Evolutionary conservation across 2,888 invertebrate genomes (phyloP).

Genomic region (Callimorpha dominula): DNA sequence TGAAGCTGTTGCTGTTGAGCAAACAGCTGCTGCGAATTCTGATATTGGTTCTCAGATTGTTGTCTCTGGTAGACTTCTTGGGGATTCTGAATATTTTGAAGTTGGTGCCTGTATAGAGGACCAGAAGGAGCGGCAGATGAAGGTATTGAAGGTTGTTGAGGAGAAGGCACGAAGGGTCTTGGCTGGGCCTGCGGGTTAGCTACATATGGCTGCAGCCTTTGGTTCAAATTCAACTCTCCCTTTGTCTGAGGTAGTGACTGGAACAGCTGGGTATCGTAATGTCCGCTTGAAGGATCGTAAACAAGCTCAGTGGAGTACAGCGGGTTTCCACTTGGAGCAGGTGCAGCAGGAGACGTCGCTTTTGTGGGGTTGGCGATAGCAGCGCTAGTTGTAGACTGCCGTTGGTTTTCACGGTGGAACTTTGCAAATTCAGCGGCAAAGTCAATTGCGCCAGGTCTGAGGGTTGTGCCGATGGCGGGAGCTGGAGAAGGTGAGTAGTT

Average conservation of each 20-base stretch:
- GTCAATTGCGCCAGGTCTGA: constrained; percentile 82
- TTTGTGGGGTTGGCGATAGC: constrained; percentile 72
- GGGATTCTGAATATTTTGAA: constrained; percentile 67
- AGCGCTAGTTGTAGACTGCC: constrained; percentile 83
- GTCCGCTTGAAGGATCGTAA: constrained; percentile 91
- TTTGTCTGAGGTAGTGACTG: constrained; percentile 91
- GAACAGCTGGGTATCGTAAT: constrained; percentile 92
- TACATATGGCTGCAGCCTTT: constrained; percentile 91
- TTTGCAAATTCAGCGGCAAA: constrained; percentile 92
- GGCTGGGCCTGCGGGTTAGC: constrained; percentile 86
- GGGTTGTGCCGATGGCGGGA: constrained; percentile 66
- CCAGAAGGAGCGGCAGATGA: constrained; percentile 66
- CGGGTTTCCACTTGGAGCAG: constrained; percentile 86
- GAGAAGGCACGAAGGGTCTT: constrained; percentile 86
- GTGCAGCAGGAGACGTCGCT: constrained; percentile 62
- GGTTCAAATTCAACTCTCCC: constrained; percentile 90
- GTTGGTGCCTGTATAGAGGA: constrained; percentile 83
- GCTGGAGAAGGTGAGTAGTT: constrained; percentile 77
- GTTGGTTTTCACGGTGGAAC: constrained; percentile 89
- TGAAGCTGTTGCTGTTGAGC: constrained; percentile 90
- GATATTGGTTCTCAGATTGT: constrained; percentile 87
- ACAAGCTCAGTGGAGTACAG: constrained; percentile 92
- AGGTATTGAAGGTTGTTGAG: constrained; percentile 83
- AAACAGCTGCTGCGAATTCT: constrained; percentile 89
- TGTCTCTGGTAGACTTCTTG: constrained; percentile 87